Conservation (phyloP, 2,888 invertebrate species). For the Apotomis capreana region DNA sequence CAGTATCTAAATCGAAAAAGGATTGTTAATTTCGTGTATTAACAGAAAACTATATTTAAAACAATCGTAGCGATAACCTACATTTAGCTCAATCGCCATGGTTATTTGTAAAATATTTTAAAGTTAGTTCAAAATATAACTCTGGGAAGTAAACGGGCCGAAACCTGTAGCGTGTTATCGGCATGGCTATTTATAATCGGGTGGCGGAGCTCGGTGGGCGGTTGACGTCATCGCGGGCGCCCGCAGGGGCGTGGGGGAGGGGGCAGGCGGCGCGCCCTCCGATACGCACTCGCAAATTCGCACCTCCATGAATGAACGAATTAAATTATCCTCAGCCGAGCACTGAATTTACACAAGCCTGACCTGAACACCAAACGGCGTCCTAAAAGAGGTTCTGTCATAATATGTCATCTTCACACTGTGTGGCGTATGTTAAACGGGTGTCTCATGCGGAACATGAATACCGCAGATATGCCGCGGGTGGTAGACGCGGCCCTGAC, state of each 20-base stretch:
- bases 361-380: constrained; percentile 60
- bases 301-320: constrained; percentile 80
- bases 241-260: constrained; percentile 52
- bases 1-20: too few relatives aligned
- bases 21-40: too few relatives aligned
- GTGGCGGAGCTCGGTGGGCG: constrained; percentile 67
- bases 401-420: constrained; percentile 30
- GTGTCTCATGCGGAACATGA: constrained; percentile 10
- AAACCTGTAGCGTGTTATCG: constrained; percentile 80
- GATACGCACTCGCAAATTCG: constrained; percentile 81
- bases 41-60: constrained; percentile 1
- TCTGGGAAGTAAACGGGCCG: constrained; percentile 55
- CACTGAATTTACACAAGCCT: constrained; percentile 66
- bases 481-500: background rate
- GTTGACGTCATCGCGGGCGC: constrained; percentile 76
- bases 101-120: constrained; percentile 31
- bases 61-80: constrained; percentile 7
- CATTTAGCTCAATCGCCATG: background rate
- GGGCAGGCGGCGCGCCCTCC: constrained; percentile 68
- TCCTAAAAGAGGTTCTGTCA: constrained; percentile 26
- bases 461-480: constrained; percentile 9
- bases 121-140: constrained; percentile 29
- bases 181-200: constrained; percentile 78
- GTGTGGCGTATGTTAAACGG: constrained; percentile 26
- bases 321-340: constrained; percentile 72